Evolutionary conservation across 2,113 vertebrate species (phyloP).

Genomic region (Mustela lutreola): DNA sequence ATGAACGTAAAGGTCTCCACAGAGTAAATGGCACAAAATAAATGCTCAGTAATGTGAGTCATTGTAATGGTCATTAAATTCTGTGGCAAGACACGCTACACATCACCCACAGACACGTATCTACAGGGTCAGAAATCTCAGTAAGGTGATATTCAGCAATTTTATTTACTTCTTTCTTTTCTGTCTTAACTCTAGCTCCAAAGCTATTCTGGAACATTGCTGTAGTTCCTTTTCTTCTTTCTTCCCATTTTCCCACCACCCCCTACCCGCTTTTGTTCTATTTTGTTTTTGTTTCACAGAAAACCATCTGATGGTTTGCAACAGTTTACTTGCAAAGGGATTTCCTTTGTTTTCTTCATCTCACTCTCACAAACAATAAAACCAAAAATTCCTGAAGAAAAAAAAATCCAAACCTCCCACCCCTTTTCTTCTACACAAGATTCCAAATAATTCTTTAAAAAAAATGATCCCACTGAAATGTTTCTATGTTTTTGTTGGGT

Average conservation of each 20-base stretch:
- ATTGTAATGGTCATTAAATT: not conserved
- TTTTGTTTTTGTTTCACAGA: slow-evolving; percentile 43
- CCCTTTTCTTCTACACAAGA: not conserved
- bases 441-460: slow-evolving; percentile 21
- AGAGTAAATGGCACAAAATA: not conserved
- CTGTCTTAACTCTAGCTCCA: not conserved
- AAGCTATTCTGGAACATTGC: not conserved
- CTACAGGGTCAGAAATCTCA: not conserved
- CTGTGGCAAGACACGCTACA: not conserved
- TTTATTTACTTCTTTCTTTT: not conserved
- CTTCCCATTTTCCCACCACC: not conserved
- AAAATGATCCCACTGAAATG: not conserved
- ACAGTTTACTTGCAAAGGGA: slow-evolving; percentile 67
- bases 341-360: slow-evolving; percentile 59
- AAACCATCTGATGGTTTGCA: slow-evolving; percentile 53
- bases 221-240: not conserved
- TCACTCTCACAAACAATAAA: slow-evolving; percentile 44
- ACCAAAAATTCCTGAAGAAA: slow-evolving; percentile 29
- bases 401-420: not conserved
- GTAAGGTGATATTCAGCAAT: not conserved
- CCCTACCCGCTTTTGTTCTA: not conserved
- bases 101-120: not conserved
- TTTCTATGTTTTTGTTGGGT: not conserved
- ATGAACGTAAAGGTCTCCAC: not conserved
- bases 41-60: not conserved